Evolutionary conservation across 2,113 vertebrate genomes (phyloP).

Genomic region (Xyrauchen texanus): DNA sequence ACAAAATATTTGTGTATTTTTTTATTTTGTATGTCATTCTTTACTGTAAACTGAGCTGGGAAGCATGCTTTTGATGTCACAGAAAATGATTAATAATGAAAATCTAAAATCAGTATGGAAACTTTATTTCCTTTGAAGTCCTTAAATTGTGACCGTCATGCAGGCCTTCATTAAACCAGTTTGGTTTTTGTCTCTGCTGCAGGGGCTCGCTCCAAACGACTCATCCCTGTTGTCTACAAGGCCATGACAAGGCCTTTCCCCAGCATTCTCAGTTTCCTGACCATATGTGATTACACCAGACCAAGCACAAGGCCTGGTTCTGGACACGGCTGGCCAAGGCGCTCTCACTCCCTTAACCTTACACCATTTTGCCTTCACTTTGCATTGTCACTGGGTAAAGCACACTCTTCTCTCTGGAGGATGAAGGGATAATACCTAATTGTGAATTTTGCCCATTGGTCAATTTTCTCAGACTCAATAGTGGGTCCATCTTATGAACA

Average conservation of each 20-base stretch:
- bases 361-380: neutral
- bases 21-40: too few species aligned
- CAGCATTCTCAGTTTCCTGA: slow-evolving; percentile 93
- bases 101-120: too few species aligned
- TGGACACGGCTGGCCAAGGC: slow-evolving; percentile 90
- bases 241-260: slow-evolving; percentile 88
- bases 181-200: neutral
- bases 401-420: neutral
- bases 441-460: neutral
- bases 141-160: too few species aligned
- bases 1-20: too few species aligned
- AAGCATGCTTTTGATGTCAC: too few species aligned
- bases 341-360: slow-evolving; percentile 77
- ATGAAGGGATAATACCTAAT: slow-evolving; percentile 1
- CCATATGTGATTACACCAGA: slow-evolving; percentile 92
- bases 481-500: neutral
- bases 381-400: neutral
- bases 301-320: slow-evolving; percentile 91
- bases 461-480: slow-evolving; percentile 6
- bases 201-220: slow-evolving; percentile 87
- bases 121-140: too few species aligned
- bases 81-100: neutral
- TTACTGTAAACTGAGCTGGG: too few species aligned
- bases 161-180: too few species aligned
- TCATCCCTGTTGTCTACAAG: slow-evolving; percentile 94